These are phyloP conservation scores for Ameiurus melas DNA, from an alignment of 2,113 vertebrate genomes.

Conservation along the genomic window DNA sequence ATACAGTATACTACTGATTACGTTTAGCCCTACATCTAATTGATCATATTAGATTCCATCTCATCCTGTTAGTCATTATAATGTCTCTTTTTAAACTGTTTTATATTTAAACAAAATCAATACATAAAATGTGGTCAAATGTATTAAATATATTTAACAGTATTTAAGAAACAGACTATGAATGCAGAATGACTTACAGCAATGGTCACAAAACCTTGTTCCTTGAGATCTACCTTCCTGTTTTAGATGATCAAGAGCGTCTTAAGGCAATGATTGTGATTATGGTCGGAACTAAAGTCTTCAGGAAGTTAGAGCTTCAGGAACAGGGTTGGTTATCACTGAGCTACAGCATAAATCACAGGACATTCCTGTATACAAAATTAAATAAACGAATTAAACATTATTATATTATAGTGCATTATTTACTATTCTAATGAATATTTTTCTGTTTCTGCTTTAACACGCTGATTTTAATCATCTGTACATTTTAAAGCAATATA, in stretches of 20 bases:
- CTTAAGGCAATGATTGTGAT: too few relatives aligned
- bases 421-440: neutral
- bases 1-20: neutral
- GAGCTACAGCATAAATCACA: neutral
- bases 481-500: neutral
- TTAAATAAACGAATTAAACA: neutral
- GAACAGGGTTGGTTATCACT: too few relatives aligned
- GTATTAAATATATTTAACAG: neutral
- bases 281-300: too few relatives aligned
- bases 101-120: conserved; percentile 3
- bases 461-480: neutral
- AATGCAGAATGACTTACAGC: neutral
- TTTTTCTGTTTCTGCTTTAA: neutral
- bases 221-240: too few relatives aligned
- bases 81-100: neutral
- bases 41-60: neutral
- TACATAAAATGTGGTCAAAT: neutral
- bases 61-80: neutral
- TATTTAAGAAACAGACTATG: neutral
- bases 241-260: too few relatives aligned
- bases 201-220: too few relatives aligned
- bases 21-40: neutral
- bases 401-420: neutral
- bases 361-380: neutral
- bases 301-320: too few relatives aligned